Evolutionary conservation across 1,140 invertebrate genomes (phyloP).

Genomic region (Lordiphosa stackelbergi): DNA sequence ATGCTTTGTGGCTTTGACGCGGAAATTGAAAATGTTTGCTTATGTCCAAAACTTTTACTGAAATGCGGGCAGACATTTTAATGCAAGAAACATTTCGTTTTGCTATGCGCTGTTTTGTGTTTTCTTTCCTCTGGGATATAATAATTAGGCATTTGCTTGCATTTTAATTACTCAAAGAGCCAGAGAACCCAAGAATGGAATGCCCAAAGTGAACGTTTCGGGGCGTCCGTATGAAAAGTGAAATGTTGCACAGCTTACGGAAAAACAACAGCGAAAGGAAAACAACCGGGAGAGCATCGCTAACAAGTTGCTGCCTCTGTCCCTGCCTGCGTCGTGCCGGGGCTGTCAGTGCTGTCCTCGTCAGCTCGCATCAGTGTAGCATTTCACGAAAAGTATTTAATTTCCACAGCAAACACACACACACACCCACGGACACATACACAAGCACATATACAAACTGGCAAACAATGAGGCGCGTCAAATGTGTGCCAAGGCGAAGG

Average conservation of each 20-base stretch:
- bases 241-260: constrained; percentile 59
- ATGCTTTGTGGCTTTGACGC: constrained; percentile 52
- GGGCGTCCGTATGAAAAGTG: constrained; percentile 21
- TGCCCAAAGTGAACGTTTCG: constrained; percentile 19
- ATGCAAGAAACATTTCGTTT: constrained; percentile 7
- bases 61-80: constrained; percentile 29
- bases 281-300: constrained; percentile 24
- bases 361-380: constrained; percentile 48
- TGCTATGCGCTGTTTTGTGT: background rate
- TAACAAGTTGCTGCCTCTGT: constrained; percentile 62
- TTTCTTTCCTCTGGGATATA: constrained; percentile 5
- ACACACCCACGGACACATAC: constrained; percentile 4
- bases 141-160: constrained; percentile 56
- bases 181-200: constrained; percentile 19
- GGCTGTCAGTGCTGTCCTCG: constrained; percentile 13
- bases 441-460: constrained; percentile 38
- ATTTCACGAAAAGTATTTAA: constrained; percentile 74
- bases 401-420: constrained; percentile 62
- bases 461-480: constrained; percentile 51
- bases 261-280: constrained; percentile 18
- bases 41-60: constrained; percentile 11
- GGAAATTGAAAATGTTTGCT: constrained; percentile 68
- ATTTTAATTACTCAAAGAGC: constrained; percentile 59
- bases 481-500: constrained; percentile 73
- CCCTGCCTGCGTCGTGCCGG: constrained; percentile 20